Evolutionary conservation across 2,113 vertebrate species (phyloP).

Genomic region (Recurvirostra avosetta): DNA sequence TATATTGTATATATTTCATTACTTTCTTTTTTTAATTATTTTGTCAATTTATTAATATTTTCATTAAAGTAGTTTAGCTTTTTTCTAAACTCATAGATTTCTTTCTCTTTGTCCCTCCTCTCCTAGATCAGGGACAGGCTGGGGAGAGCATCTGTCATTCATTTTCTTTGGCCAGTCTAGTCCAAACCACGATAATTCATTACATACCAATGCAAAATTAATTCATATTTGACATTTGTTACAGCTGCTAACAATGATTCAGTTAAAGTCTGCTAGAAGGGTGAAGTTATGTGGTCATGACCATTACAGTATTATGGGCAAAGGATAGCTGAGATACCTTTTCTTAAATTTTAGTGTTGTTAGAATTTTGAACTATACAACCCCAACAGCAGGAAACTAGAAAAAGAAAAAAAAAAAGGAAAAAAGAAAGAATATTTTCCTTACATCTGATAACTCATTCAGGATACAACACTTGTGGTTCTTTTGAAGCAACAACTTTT

Average conservation of each 20-base stretch:
- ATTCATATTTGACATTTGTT: neutral
- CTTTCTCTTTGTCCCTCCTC: no score
- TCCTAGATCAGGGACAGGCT: no score
- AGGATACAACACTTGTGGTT: neutral
- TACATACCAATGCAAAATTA: neutral
- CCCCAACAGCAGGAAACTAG: neutral
- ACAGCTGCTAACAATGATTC: neutral
- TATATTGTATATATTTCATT: no score
- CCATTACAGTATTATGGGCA: neutral
- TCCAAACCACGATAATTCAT: neutral
- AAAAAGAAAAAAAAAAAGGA: accelerated
- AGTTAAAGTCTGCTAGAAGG: neutral
- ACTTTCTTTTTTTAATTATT: no score
- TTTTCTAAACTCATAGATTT: no score
- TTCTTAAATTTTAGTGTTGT: neutral
- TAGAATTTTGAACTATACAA: neutral
- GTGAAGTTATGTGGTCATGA: neutral
- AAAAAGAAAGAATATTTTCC: neutral
- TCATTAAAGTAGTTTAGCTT: no score
- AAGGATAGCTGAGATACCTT: neutral
- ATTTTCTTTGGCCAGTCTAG: no score
- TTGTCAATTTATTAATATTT: no score
- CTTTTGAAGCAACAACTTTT: neutral
- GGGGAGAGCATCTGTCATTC: no score
- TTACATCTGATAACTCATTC: neutral